Percentiles rank a stretch among this genome's conserved stretches.
Conservation (phyloP, 2,888 invertebrate species). For the Apamea crenata region DNA sequence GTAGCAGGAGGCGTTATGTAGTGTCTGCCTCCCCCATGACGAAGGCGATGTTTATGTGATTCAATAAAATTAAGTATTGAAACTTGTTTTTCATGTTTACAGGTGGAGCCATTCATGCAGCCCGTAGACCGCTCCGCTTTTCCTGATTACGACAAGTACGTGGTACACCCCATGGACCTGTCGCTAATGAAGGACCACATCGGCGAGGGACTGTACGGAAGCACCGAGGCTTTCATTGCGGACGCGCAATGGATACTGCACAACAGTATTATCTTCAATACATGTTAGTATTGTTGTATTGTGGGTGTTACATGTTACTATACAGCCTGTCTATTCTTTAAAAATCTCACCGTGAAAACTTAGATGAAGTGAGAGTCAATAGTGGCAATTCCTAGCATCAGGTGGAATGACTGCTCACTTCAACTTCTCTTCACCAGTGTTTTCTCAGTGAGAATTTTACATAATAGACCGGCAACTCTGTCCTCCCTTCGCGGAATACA, state of each 20-base stretch:
- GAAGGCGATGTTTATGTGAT: not conserved
- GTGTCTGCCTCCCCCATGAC: not conserved
- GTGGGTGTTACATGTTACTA: not conserved
- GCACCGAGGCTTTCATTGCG: slow-evolving; percentile 96
- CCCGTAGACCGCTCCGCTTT: slow-evolving; percentile 93
- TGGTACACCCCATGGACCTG: slow-evolving; percentile 97
- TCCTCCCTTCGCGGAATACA: no score
- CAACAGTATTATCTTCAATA: slow-evolving; percentile 97
- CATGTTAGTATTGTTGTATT: slow-evolving; percentile 91
- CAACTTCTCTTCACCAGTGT: no score
- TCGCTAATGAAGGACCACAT: slow-evolving; percentile 94
- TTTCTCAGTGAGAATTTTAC: no score
- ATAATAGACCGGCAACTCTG: no score
- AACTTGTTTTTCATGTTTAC: slow-evolving; percentile 59
- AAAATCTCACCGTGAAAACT: no score
- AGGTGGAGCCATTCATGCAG: slow-evolving; percentile 95
- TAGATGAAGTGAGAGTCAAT: no score
- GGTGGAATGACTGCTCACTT: no score
- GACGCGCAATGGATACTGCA: slow-evolving; percentile 98
- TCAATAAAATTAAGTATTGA: not conserved
- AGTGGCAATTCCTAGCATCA: no score
- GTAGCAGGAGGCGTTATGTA: not conserved
- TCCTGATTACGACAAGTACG: slow-evolving; percentile 95
- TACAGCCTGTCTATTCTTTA: no score
- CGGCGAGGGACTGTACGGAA: slow-evolving; percentile 93